These are phyloP conservation scores for Pantherophis vulpinus DNA, from an alignment of 2,797 vertebrate genomes.

Conservation along the genomic window DNA sequence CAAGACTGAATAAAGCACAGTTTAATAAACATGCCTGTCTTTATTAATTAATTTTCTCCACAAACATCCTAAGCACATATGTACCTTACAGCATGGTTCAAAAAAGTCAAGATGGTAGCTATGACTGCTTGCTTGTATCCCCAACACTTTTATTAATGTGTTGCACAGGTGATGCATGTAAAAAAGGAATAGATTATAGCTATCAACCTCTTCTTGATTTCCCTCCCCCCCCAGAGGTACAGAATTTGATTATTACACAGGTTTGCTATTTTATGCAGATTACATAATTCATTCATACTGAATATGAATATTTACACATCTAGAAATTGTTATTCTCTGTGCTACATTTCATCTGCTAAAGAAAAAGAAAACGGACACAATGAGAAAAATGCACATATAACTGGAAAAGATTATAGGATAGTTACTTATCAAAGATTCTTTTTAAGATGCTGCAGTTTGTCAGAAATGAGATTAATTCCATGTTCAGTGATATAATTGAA, in stretches of 20 bases:
- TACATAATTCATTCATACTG: neutral
- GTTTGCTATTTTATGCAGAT: fast-evolving
- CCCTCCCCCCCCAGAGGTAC: neutral
- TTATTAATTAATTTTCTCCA: slow-evolving; percentile 9
- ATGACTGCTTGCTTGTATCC: neutral
- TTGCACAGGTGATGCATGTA: neutral
- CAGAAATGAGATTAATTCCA: neutral
- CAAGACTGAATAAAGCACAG: neutral
- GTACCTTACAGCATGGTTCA: neutral
- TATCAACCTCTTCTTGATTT: neutral
- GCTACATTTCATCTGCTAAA: slow-evolving; percentile 4
- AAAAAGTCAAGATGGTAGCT: neutral
- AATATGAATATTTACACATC: neutral
- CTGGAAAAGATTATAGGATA: neutral
- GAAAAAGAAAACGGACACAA: neutral
- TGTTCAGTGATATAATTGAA: neutral
- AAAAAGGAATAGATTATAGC: neutral
- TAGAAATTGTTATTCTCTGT: slow-evolving; percentile 6
- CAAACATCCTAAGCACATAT: neutral
- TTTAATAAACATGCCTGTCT: slow-evolving; percentile 14
- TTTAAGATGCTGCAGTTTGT: neutral
- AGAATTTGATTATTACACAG: neutral
- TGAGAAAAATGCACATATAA: neutral
- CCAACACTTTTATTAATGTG: neutral
- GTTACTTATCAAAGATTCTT: neutral